Conservation (phyloP, 1,140 invertebrate species). For the Eurosta solidaginis region DNA sequence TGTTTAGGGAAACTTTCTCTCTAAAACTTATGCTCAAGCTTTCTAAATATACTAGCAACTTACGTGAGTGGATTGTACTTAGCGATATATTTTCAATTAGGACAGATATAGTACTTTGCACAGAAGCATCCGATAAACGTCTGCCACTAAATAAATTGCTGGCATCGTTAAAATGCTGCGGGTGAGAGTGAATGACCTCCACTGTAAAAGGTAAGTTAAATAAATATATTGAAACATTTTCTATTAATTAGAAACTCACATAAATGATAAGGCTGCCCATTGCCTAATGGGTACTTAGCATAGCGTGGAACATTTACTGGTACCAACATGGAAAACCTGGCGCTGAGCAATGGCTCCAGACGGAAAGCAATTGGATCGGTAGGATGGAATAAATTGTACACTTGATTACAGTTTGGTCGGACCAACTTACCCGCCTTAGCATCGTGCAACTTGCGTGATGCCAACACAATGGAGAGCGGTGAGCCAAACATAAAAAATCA, state of each 20-base stretch:
- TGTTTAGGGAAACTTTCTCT: neutral
- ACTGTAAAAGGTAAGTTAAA: conserved; percentile 64
- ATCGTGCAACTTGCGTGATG: conserved; percentile 70
- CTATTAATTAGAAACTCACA: conserved; percentile 63
- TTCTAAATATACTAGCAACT: conserved; percentile 55
- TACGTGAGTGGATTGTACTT: conserved; percentile 81
- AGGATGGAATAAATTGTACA: conserved; percentile 99
- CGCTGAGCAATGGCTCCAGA: conserved; percentile 91
- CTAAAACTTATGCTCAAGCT: neutral
- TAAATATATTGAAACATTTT: neutral
- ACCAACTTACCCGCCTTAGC: conserved; percentile 42
- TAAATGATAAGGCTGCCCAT: conserved; percentile 90
- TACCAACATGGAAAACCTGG: conserved; percentile 86
- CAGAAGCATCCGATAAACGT: conserved; percentile 86
- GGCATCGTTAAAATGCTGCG: conserved; percentile 83
- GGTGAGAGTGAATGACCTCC: conserved; percentile 89
- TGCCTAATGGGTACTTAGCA: conserved; percentile 96
- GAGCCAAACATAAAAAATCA: conserved; percentile 98
- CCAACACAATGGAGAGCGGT: conserved; percentile 89
- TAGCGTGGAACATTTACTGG: conserved; percentile 94
- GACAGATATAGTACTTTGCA: conserved; percentile 89
- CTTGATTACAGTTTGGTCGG: conserved; percentile 67
- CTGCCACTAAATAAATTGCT: conserved; percentile 66
- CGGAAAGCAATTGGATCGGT: conserved; percentile 94
- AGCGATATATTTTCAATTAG: conserved; percentile 85